phyloP scores from a whole-genome alignment of 2,888 invertebrate species.

The Drosophila nr. fundita region DNA sequence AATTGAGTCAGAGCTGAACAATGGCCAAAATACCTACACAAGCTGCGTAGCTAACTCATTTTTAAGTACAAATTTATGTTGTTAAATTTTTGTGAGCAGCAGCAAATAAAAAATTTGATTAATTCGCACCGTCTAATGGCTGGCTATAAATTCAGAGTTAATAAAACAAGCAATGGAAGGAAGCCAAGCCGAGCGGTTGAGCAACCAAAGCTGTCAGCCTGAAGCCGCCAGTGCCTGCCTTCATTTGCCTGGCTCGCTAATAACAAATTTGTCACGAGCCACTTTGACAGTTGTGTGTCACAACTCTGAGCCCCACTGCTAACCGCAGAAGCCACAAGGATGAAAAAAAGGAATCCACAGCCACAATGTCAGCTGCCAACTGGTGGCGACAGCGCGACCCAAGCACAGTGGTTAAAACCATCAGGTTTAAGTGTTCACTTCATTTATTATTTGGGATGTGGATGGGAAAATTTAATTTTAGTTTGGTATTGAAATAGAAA shows the following conservation, averaged over 20 bases:
- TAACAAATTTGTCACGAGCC: slow-evolving; percentile 81
- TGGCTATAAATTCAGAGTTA: slow-evolving; percentile 80
- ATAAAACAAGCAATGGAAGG: slow-evolving; percentile 63
- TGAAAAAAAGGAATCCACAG: slow-evolving; percentile 20
- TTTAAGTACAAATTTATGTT: slow-evolving; percentile 84
- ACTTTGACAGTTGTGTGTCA: slow-evolving; percentile 81
- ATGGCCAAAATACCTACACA: slow-evolving; percentile 11
- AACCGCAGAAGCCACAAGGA: slow-evolving; percentile 45
- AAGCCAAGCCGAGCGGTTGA: slow-evolving; percentile 26
- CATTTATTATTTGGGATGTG: not conserved
- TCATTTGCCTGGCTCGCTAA: slow-evolving; percentile 54
- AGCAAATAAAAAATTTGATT: slow-evolving; percentile 74
- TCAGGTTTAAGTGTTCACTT: not conserved
- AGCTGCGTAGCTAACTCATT: slow-evolving; percentile 78
- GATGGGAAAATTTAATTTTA: not conserved
- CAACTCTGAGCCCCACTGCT: slow-evolving; percentile 45
- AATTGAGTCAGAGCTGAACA: slow-evolving; percentile 57
- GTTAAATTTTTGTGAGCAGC: slow-evolving; percentile 50
- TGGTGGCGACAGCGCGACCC: slow-evolving; percentile 52
- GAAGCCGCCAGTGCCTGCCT: slow-evolving; percentile 12
- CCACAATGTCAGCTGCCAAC: slow-evolving; percentile 58
- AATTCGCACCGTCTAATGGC: slow-evolving; percentile 80
- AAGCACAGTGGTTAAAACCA: slow-evolving; percentile 41
- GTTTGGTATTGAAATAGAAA: too few species aligned
- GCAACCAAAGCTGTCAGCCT: slow-evolving; percentile 35